Base-by-base conservation (phyloP, 2,113 vertebrate genomes). In the Cyanoramphus novaezelandiae region DNA sequence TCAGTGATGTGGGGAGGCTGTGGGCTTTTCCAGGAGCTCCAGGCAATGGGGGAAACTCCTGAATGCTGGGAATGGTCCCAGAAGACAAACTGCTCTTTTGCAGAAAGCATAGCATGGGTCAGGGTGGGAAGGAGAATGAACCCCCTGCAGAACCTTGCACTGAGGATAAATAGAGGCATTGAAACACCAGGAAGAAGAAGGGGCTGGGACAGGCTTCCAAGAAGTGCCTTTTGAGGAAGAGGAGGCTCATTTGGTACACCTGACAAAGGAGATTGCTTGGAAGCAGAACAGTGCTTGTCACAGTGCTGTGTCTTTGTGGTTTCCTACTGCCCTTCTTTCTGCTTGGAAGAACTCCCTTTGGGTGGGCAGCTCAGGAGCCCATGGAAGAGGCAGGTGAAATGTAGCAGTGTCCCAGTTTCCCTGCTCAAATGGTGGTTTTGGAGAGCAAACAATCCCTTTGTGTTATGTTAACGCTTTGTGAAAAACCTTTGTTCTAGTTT, bases 21-120 rank as follows among this genome's bases (percentile, higher is more conserved):
- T 70, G 94, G 96, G 41, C 59, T 79, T 94, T 96, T 80, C 67
- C 84, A 80, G 62, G 28, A 89, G 13, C 84, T 91, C 49, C 49
- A 59, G 49, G 81, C 79, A 78, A 82, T 3, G 3, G 29, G 65
- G 65, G 80, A 75, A 96, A 91, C n/a, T 93, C 74, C 91, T 65
- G 68, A 77, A 88, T 5, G 2, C 35, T 72, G 44, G 43, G 76
- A 47, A 52, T 78, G 37, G 88, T 84, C 62, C 65, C 82, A 55
- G 79, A 78, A 90, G 78, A 93, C 50, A 92, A 93, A 70, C 41
- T 60, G 43, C 44, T 93, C n/a, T 90, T 93, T 84, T 7, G 9
- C 29, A 41, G 50, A n/a, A 24, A 93, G 29, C 50, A 31, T 37
- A 83, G 29, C 52, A 93, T 80, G 35, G 60, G 57, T 63, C 46